phyloP scores from a whole-genome alignment of 2,888 invertebrate genomes.

The Diaperis boleti region DNA sequence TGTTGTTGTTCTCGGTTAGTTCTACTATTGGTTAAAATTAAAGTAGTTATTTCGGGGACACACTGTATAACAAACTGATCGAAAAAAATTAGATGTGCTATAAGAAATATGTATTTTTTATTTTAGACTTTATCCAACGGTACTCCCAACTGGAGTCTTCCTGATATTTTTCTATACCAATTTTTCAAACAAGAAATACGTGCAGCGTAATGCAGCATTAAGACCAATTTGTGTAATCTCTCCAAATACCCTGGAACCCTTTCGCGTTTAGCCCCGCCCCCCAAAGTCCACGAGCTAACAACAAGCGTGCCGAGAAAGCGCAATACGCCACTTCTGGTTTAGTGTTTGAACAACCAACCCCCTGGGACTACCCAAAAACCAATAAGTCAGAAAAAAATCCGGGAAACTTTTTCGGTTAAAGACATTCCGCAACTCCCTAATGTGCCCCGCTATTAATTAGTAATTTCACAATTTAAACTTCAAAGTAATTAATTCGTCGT shows the following conservation, averaged over 20 bases:
- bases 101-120: no score
- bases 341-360: slow-evolving; percentile 14
- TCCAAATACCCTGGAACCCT: background rate
- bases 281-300: background rate
- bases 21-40: no score
- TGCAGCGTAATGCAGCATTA: background rate
- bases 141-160: no score
- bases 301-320: slow-evolving; percentile 1
- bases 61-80: no score
- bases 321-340: background rate
- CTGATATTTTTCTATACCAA: no score
- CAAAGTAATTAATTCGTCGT: slow-evolving; percentile 29
- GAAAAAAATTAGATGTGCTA: no score
- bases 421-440: slow-evolving; percentile 1
- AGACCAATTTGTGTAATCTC: no score
- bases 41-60: no score
- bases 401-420: slow-evolving; percentile 9
- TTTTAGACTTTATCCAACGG: no score
- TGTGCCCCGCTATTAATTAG: slow-evolving; percentile 11
- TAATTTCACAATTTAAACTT: slow-evolving; percentile 24
- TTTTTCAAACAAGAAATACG: background rate
- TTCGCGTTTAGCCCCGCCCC: background rate
- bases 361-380: slow-evolving; percentile 1
- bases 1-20: no score
- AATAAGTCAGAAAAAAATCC: background rate